Conservation (phyloP, 1,140 invertebrate genomes). For the Diorhabda carinulata region DNA sequence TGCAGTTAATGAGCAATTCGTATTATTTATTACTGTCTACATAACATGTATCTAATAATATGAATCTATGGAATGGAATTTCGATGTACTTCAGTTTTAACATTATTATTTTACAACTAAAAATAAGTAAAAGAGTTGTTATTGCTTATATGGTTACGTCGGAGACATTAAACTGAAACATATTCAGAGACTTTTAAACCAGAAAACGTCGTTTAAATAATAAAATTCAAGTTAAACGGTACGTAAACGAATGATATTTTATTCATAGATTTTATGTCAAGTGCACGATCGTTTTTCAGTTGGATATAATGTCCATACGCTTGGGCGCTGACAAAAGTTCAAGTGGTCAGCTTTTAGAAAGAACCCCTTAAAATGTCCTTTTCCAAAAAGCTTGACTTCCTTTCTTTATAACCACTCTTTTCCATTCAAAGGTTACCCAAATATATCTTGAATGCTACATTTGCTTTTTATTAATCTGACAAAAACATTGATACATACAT, state of each 20-base stretch:
- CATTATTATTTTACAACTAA: no score
- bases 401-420: slow-evolving; percentile 18
- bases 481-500: slow-evolving; percentile 9
- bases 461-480: slow-evolving; percentile 16
- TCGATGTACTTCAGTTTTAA: no score
- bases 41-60: no score
- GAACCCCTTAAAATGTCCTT: slow-evolving; percentile 12
- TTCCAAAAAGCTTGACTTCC: slow-evolving; percentile 5
- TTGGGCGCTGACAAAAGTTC: slow-evolving; percentile 14
- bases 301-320: slow-evolving; percentile 12
- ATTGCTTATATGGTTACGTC: not conserved
- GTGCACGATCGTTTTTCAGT: slow-evolving; percentile 19
- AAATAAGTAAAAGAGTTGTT: no score
- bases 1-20: no score
- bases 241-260: slow-evolving; percentile 18
- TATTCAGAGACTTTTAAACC: slow-evolving; percentile 11
- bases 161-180: not conserved
- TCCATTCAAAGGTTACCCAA: slow-evolving; percentile 16
- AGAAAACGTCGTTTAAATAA: slow-evolving; percentile 14
- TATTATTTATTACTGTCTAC: no score
- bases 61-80: no score
- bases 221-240: slow-evolving; percentile 19
- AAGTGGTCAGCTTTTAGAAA: slow-evolving; percentile 18
- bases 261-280: slow-evolving; percentile 21
- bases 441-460: slow-evolving; percentile 19